Conservation (phyloP, 2,888 invertebrate species). For the Drosophila paranaensis region DNA sequence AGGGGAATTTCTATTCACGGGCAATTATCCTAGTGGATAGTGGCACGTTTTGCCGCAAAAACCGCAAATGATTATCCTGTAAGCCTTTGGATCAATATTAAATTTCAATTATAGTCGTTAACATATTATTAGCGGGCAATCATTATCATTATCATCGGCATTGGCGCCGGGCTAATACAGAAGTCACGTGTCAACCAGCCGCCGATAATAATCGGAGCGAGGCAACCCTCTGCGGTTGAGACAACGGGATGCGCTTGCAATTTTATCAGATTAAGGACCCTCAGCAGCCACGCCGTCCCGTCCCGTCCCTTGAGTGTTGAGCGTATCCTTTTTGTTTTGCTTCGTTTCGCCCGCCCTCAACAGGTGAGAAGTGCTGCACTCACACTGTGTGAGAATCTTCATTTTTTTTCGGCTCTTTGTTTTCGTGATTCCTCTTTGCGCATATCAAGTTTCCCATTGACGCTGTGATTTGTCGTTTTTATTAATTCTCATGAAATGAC, state of each 20-base stretch:
- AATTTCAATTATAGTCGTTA: slow-evolving; percentile 84
- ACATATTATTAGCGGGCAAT: slow-evolving; percentile 74
- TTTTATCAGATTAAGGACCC: slow-evolving; percentile 73
- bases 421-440: slow-evolving; percentile 41
- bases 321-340: slow-evolving; percentile 30
- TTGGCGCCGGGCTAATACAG: slow-evolving; percentile 49
- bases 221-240: slow-evolving; percentile 58
- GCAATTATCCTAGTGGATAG: slow-evolving; percentile 56
- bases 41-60: slow-evolving; percentile 54
- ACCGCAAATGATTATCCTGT: slow-evolving; percentile 81
- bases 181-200: slow-evolving; percentile 72
- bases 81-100: slow-evolving; percentile 84
- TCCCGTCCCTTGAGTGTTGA: slow-evolving; percentile 45
- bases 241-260: slow-evolving; percentile 68
- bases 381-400: slow-evolving; percentile 71
- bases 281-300: slow-evolving; percentile 38
- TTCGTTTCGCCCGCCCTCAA: slow-evolving; percentile 54
- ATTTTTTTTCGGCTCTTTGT: slow-evolving; percentile 22
- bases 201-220: slow-evolving; percentile 65
- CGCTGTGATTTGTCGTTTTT: slow-evolving; percentile 75
- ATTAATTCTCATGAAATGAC: slow-evolving; percentile 74
- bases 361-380: slow-evolving; percentile 66
- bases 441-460: slow-evolving; percentile 72
- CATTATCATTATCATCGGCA: slow-evolving; percentile 53
- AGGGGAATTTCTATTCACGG: slow-evolving; percentile 30